Evolutionary conservation across 1,140 invertebrate species (phyloP).

Genomic region (Asbolus verrucosus): DNA sequence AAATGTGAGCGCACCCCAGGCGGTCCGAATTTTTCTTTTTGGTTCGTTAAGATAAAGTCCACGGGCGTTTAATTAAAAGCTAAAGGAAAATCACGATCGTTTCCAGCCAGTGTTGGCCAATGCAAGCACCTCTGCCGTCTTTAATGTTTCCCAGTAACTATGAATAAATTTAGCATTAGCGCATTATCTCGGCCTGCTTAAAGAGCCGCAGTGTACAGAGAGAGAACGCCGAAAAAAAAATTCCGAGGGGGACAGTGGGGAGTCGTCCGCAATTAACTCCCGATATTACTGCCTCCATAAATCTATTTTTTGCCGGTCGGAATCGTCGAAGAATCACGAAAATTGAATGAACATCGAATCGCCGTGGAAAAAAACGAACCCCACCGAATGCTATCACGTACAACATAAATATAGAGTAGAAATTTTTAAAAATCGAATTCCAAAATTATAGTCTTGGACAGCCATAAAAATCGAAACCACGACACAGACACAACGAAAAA

Average conservation of each 20-base stretch:
- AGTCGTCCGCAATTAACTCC: constrained; percentile 17
- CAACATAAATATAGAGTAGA: constrained; percentile 55
- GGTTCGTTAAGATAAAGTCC: constrained; percentile 16
- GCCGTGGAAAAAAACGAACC: too few relatives aligned
- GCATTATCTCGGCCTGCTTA: constrained; percentile 17
- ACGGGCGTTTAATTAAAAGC: constrained; percentile 29
- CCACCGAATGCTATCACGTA: constrained; percentile 51
- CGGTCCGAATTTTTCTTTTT: constrained; percentile 18
- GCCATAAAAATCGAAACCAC: constrained; percentile 55
- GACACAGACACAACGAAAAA: constrained; percentile 50
- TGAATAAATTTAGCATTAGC: constrained; percentile 39
- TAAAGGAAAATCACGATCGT: constrained; percentile 29
- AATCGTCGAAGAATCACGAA: constrained; percentile 14
- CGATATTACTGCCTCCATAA: constrained; percentile 34
- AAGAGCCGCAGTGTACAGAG: too few relatives aligned
- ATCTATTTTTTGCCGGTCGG: constrained; percentile 34
- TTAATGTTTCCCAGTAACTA: constrained; percentile 39
- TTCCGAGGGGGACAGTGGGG: not conserved
- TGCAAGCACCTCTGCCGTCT: constrained; percentile 17
- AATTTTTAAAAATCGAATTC: constrained; percentile 57
- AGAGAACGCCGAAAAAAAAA: not conserved
- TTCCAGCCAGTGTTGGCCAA: constrained; percentile 4
- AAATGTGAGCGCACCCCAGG: not conserved
- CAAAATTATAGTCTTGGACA: constrained; percentile 55
- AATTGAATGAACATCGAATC: constrained; percentile 35